phyloP scores from a whole-genome alignment of 2,888 invertebrate genomes.

The Chesias legatella region DNA sequence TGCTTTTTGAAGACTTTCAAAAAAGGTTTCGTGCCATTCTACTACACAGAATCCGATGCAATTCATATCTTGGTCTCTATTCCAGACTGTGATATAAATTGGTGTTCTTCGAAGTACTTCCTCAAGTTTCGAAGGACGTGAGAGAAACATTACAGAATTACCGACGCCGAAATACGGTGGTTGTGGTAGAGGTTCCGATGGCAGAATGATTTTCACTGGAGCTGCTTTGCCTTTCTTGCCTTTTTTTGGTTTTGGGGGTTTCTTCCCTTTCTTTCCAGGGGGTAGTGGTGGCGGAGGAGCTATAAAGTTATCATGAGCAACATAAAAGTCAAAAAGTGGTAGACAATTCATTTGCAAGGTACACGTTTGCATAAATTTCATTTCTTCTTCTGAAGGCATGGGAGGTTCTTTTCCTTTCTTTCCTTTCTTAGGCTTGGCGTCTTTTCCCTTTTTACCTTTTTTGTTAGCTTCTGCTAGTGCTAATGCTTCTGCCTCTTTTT shows the following conservation, averaged over 20 bases:
- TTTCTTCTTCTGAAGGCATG: slow-evolving; percentile 68
- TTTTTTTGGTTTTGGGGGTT: slow-evolving; percentile 46
- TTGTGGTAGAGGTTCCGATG: slow-evolving; percentile 70
- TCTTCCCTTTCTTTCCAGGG: slow-evolving; percentile 47
- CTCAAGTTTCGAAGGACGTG: slow-evolving; percentile 62
- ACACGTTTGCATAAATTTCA: slow-evolving; percentile 71
- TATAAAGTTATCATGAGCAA: slow-evolving; percentile 73
- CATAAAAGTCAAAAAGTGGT: slow-evolving; percentile 67
- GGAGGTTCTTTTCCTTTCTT: slow-evolving; percentile 66
- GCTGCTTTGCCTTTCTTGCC: slow-evolving; percentile 46
- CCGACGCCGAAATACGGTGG: slow-evolving; percentile 73
- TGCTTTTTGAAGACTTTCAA: slow-evolving; percentile 54
- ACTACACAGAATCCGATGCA: slow-evolving; percentile 62
- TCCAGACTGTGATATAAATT: slow-evolving; percentile 69
- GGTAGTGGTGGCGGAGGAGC: slow-evolving; percentile 67
- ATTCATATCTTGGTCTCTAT: slow-evolving; percentile 64
- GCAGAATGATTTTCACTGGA: slow-evolving; percentile 51
- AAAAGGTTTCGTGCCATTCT: slow-evolving; percentile 66
- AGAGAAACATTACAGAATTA: slow-evolving; percentile 65
- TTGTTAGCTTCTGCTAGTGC: slow-evolving; percentile 54
- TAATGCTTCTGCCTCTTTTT: slow-evolving; percentile 53
- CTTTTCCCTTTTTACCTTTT: slow-evolving; percentile 45
- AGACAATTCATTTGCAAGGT: slow-evolving; percentile 68
- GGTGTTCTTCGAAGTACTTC: slow-evolving; percentile 62
- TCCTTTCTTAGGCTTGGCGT: slow-evolving; percentile 40